Evolutionary conservation across 2,113 vertebrate species (phyloP), one percentile per base, ranked within the genome.

Genomic region (Nymphicus hollandicus): DNA sequence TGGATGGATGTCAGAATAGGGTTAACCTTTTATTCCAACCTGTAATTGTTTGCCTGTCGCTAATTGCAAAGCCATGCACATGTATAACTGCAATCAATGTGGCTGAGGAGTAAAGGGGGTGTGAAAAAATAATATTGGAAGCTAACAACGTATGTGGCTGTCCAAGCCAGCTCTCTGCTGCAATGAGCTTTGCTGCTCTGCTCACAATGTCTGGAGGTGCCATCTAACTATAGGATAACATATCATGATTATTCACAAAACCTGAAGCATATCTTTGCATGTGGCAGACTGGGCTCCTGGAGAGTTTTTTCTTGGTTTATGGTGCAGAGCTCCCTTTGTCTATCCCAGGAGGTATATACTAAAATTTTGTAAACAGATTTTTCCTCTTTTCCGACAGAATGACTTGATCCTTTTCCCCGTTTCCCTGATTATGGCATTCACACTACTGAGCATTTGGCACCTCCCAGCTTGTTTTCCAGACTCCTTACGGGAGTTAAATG

Each of bases 1-100:
- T 70, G 66, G 49, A 89, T 74, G 46, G 29, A 77, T 84, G 49
- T 41, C 7, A 43, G 91, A 83, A 91, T 87, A 86, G 46, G 37
- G 73, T 91, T 96, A 85, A 94, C 76, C 76, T 95, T 84, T 77
- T 18, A 69, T 69, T 74, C 29, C 43, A 83, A n/a, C 29, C 84
- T 68, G 49, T 41, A 31, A 58, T 93, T 10, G 43, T 15, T 41
- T 55, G 39, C 37, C 29, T 63, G 29, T 52, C 78, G 29, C 83
- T 46, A 90, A 93, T 88, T 95, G 70, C 31, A 60, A 41, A 81
- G 68, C 52, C 89, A 52, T 15, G 66, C 47, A 81, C 63, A n/a
- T 33, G 16, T 37, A 5, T 31, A 71, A 44, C 13, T 29, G 28
- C 58, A 35, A 28, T 56, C 35, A 29, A 29, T 69, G 41, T 61